A percentile compares a stretch with the other conserved stretches of the same genome.
Conservation (phyloP, 1,140 invertebrate genomes). For the Chlorops oryzae region DNA sequence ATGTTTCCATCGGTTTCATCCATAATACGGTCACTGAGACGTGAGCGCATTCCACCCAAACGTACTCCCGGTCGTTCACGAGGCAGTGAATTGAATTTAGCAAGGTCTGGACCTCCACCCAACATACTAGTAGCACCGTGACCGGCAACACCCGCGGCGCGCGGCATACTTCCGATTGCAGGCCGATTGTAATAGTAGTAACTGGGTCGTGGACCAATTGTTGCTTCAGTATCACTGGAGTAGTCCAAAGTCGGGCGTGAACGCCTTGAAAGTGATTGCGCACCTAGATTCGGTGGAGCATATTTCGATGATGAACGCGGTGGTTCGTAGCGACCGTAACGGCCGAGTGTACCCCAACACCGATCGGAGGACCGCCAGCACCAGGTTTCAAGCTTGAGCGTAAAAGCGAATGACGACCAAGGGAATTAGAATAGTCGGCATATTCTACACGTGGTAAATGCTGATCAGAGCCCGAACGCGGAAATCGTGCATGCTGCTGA, state of each 20-base stretch:
- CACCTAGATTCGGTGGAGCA: constrained; percentile 35
- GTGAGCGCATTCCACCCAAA: constrained; percentile 37
- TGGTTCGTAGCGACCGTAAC: constrained; percentile 46
- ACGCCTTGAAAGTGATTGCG: constrained; percentile 57
- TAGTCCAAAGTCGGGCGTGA: constrained; percentile 75
- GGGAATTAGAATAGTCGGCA: constrained; percentile 59
- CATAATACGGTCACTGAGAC: constrained; percentile 51
- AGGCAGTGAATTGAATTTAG: constrained; percentile 68
- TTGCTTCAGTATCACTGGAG: constrained; percentile 90
- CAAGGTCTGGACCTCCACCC: constrained; percentile 36
- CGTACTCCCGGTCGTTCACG: constrained; percentile 60
- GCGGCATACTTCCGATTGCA: constrained; percentile 50
- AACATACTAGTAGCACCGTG: constrained; percentile 36
- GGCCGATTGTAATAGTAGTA: constrained; percentile 66
- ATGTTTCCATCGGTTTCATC: constrained; percentile 76
- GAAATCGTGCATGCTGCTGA: constrained; percentile 52
- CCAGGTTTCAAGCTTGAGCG: constrained; percentile 70
- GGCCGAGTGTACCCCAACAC: constrained; percentile 44
- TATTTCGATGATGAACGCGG: constrained; percentile 36
- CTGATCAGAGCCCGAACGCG: constrained; percentile 77
- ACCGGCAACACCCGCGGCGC: constrained; percentile 50
- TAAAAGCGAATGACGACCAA: constrained; percentile 66
- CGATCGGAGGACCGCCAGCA: constrained; percentile 32
- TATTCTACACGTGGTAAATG: constrained; percentile 77
- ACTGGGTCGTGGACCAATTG: constrained; percentile 66